Evolutionary conservation across 1,140 invertebrate species (phyloP).

Genomic region (fruit fly (Drosophila melanogaster)): DNA sequence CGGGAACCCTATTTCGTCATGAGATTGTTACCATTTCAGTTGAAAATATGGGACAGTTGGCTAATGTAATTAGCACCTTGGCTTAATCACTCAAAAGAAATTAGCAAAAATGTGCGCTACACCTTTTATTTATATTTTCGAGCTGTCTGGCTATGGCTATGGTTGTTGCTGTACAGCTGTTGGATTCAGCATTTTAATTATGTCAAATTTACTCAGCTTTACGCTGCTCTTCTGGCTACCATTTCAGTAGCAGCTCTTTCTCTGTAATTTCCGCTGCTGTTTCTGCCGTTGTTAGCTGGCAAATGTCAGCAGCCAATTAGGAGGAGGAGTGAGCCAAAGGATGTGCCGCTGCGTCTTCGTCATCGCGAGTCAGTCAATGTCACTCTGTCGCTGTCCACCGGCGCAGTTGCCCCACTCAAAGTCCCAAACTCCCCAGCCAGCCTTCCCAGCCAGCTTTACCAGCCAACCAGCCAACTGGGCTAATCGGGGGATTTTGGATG

Average conservation of each 20-base stretch:
- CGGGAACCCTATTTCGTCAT: conserved; percentile 24
- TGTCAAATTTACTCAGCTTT: conserved; percentile 70
- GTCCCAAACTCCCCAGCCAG: conserved; percentile 62
- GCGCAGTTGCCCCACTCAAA: conserved; percentile 41
- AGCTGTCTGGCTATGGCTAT: conserved; percentile 47
- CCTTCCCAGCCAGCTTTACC: conserved; percentile 4
- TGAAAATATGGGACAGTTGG: conserved; percentile 63
- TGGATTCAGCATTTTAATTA: conserved; percentile 69
- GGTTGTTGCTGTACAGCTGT: conserved; percentile 38
- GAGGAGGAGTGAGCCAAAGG: conserved; percentile 70
- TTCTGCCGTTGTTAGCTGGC: conserved; percentile 52
- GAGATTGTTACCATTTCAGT: conserved; percentile 25
- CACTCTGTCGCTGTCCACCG: conserved; percentile 45
- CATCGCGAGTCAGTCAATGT: conserved; percentile 72
- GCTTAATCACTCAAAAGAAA: conserved; percentile 65
- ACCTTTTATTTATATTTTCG: conserved; percentile 34
- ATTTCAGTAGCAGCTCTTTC: neutral
- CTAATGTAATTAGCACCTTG: conserved; percentile 56
- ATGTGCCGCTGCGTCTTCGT: conserved; percentile 51
- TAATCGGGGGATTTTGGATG: conserved; percentile 30
- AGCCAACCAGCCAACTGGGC: conserved; percentile 1
- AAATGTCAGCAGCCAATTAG: conserved; percentile 82
- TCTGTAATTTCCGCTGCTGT: conserved; percentile 29
- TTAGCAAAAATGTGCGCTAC: conserved; percentile 51
- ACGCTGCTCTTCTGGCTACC: conserved; percentile 10